phyloP scores from a whole-genome alignment of 2,113 vertebrate genomes.

The Phycodurus eques region DNA sequence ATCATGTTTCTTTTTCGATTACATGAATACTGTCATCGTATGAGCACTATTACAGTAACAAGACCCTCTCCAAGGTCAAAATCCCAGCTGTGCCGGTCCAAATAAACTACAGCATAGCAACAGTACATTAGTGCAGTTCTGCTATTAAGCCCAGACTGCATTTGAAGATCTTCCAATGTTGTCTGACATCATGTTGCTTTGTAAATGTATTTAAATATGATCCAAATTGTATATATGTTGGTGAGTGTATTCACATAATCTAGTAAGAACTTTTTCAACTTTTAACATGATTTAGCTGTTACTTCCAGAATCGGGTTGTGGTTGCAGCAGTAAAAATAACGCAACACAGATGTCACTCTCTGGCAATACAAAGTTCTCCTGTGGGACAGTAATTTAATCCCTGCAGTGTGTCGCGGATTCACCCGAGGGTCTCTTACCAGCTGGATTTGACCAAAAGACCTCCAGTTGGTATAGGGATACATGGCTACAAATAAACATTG shows the following conservation, averaged over 20 bases:
- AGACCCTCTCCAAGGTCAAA: neutral
- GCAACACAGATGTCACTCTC: neutral
- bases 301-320: neutral
- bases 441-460: neutral
- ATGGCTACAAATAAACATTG: neutral
- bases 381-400: neutral
- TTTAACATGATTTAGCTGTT: neutral
- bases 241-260: neutral
- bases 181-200: no score
- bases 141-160: no score
- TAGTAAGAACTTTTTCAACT: neutral
- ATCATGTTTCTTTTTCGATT: no score
- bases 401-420: neutral
- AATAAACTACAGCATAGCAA: neutral
- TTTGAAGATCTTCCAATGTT: no score
- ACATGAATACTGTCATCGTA: neutral
- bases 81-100: neutral
- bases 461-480: neutral
- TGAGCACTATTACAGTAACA: neutral
- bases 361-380: neutral
- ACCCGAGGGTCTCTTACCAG: no score
- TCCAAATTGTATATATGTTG: neutral
- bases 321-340: neutral
- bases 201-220: neutral
- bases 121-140: no score